Evolutionary conservation across 2,113 vertebrate species (phyloP), one percentile per base, ranked within the genome.

Genomic region (Petaurus breviceps): DNA sequence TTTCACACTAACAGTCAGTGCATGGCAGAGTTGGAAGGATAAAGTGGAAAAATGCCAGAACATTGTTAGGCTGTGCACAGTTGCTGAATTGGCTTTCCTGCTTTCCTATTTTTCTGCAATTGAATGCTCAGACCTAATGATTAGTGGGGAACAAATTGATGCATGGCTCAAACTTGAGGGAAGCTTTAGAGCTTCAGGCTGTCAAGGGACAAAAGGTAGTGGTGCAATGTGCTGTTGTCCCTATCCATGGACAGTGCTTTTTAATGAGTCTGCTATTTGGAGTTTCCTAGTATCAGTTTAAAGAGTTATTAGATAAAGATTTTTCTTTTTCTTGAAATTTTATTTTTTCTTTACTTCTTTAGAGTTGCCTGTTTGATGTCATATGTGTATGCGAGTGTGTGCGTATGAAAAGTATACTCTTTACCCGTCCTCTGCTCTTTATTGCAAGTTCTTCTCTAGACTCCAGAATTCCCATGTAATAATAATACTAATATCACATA

Each of bases 61-160:
- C 84, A 49, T 68, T 11, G 51, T 93, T 23, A 43, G 43, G 51
- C 12, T 12, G 31, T 91, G 0, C 2, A 0, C 94, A 90, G 90
- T 95, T 96, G 24, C 51, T 92, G 54, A 77, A 51, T 97, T 97
- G 1, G 51, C 0, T 54, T 25, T 24, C 4, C 92, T 89, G 90
- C 54, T 91, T 0, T 53, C 3, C 90, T 57, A 12, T 46, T 93
- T 95, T 54, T 97, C 52, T 91, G 12, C 90, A 22, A 95, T 54
- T 89, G 55, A 95, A 95, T 95, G 16, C 50, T 97, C 50, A 94
- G 94, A 94, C 51, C 50, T 94, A 97, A 94, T 95, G 91, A 92
- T 95, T 97, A 47, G 94, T 94, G 52, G 95, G 28, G 55, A 94
- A 61, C 94, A 97, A 96, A 97, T 96, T 97, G 61, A 96, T 97